A percentile compares a stretch with the other conserved stretches of the same genome.
These are phyloP conservation scores for Cricetomys ansorgei DNA, from an alignment of 2,113 vertebrate genomes.

Conservation along the genomic window DNA sequence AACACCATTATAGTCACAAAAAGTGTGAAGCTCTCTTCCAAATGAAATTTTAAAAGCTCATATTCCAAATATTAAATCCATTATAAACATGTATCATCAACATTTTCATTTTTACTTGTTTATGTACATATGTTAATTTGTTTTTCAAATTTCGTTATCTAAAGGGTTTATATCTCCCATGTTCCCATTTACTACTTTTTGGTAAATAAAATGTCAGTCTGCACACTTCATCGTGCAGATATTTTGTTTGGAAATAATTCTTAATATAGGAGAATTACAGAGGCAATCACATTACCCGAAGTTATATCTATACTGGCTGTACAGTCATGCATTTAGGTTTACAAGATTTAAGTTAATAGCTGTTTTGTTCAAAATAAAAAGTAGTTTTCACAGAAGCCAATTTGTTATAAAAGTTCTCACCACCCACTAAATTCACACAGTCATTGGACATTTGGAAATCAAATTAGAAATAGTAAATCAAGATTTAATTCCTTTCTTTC, in stretches of 20 bases:
- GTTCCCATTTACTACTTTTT: constrained; percentile 66
- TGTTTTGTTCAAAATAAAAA: constrained; percentile 80
- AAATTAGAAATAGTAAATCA: constrained; percentile 65
- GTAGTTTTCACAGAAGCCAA: constrained; percentile 78
- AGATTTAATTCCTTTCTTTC: constrained; percentile 41
- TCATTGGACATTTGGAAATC: constrained; percentile 59
- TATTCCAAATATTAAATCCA: background rate
- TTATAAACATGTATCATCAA: background rate
- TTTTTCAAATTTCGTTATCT: constrained; percentile 59
- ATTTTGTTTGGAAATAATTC: constrained; percentile 77
- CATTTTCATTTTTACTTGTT: constrained; percentile 52
- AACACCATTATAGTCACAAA: constrained; percentile 1
- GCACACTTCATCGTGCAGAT: constrained; percentile 57
- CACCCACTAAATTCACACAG: constrained; percentile 69
- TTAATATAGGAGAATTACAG: constrained; percentile 79
- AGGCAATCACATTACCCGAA: constrained; percentile 76
- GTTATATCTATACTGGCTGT: constrained; percentile 69
- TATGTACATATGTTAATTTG: too few relatives aligned
- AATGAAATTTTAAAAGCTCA: background rate
- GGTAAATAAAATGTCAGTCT: constrained; percentile 69
- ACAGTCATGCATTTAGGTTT: constrained; percentile 74
- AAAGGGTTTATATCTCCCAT: constrained; percentile 54
- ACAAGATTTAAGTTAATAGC: constrained; percentile 83
- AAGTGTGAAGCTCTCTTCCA: background rate
- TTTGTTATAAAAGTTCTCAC: constrained; percentile 67